Base-by-base conservation (phyloP, 2,113 vertebrate species). In the Alectura lathami region DNA sequence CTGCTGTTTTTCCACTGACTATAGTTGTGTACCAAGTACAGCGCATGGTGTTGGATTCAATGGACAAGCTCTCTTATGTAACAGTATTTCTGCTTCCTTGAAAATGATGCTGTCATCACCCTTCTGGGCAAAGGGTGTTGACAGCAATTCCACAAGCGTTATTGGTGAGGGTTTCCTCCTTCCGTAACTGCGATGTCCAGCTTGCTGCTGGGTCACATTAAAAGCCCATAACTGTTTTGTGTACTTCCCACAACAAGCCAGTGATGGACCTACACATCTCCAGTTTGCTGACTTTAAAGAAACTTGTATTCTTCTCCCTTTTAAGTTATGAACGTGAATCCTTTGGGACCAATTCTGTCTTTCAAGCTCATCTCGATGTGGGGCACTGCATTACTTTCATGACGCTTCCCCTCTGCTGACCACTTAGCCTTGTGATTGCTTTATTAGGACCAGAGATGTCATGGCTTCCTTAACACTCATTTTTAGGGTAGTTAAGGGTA, bases 221-320 rank as follows among this genome's bases (percentile, higher is more conserved):
- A 34, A 30, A 93, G 48, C 36, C n/a, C 9, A 0, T 13, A 12
- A 67, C 11, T 45, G 29, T 2, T 60, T 79, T 72, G 42, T 40
- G 7, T 80, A n/a, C 24, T 38, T 89, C 26, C 15, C 1, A 2
- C 32, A 42, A 15, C 21, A 76, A 48, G 53, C n/a, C 57, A 76
- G 36, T 0, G 0, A 16, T 48, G 79, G 38, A 26, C 27, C 40
- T 40, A 26, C 36, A 81, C 54, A 8, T 34, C 56, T 77, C 40
- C 11, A 43, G 2, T 54, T 50, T 43, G 17, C 30, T 72, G 11
- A 38, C 66, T 57, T 77, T 26, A 8, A 27, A 70, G 27, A 5
- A 11, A 22, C 27, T 66, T 74, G 22, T 22, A 2, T 56, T 64
- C 38, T 50, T 83, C 27, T 84, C 54, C 34, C 32, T 75, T 67